Evolutionary conservation across 2,888 invertebrate genomes (phyloP).

Genomic region (Drosophila antonietae): DNA sequence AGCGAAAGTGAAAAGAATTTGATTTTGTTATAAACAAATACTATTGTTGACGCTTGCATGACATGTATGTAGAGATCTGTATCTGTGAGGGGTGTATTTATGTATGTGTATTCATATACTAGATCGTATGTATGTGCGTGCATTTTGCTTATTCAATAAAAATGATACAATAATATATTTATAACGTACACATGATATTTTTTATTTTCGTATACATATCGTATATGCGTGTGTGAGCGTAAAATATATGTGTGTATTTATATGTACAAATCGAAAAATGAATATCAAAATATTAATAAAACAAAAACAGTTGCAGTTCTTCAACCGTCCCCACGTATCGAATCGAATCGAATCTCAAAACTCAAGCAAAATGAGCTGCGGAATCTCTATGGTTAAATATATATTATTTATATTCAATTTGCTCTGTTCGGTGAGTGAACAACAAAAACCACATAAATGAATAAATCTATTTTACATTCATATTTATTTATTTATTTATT

Average conservation of each 20-base stretch:
- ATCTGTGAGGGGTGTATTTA: neutral
- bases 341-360: conserved; percentile 49
- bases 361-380: conserved; percentile 88
- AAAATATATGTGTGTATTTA: neutral
- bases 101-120: neutral
- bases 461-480: neutral
- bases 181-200: conserved; percentile 44
- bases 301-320: conserved; percentile 58
- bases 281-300: conserved; percentile 5
- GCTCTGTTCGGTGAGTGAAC: conserved; percentile 90
- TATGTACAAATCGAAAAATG: neutral
- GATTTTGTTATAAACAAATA: conserved; percentile 34
- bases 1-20: conserved; percentile 13
- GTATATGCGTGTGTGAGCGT: conserved; percentile 7
- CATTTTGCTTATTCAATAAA: conserved; percentile 41
- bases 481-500: too few species aligned
- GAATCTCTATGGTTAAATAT: conserved; percentile 92
- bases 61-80: neutral
- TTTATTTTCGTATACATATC: conserved; percentile 16
- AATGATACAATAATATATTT: conserved; percentile 43
- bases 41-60: conserved; percentile 10
- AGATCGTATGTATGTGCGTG: conserved; percentile 27
- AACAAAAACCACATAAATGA: neutral
- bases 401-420: conserved; percentile 93
- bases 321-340: conserved; percentile 26